Evolutionary conservation across 2,113 vertebrate species (phyloP), one percentile per base, ranked within the genome.

Genomic region (Hylia prasina): DNA sequence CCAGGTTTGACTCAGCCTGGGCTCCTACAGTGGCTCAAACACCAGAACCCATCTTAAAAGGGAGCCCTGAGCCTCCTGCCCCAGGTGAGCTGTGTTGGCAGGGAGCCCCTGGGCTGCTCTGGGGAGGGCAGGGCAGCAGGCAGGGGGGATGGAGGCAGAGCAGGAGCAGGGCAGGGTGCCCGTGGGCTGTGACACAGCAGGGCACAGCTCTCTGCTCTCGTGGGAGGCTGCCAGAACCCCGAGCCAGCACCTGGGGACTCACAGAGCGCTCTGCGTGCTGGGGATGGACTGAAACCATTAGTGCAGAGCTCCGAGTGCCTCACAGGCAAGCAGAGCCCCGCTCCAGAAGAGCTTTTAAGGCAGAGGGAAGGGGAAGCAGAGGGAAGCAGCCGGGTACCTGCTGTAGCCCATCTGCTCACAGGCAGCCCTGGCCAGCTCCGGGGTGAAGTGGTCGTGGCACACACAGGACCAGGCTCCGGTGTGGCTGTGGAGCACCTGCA

Each of bases 331-430:
- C 39, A 56, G 37, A 93, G 39, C 40, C 44, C 44, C 3, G 0
- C 45, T 48, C 6, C 10, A 4, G 18, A 12, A 3, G 37, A 51
- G 51, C 33, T 58, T 35, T 84, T 7, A 9, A 1, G 33, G 54
- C 19, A 33, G 19, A 50, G 13, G 30, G 37, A 4, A 13, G 50
- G 9, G 2, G 13, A 28, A n/a, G 54, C n/a, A 20, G 65, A 40
- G 37, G 50, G 14, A n/a, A 37, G 51, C 51, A 63, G n/a, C 22
- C 18, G 1, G 3, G 56, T 98, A 99, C 99, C 95, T 86, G 87
- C 97, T 89, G 82, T 99, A 99, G 87, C 99, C 99, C 95, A 99
- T 98, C 68, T 99, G 98, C 50, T 96, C 90, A 12, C 99, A 99
- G 21, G 98, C 98, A 1, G 91, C 98, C 88, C 96, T 90, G 1